Evolutionary conservation across 1,140 invertebrate genomes (phyloP).

Genomic region (Neodiprion pinetum): DNA sequence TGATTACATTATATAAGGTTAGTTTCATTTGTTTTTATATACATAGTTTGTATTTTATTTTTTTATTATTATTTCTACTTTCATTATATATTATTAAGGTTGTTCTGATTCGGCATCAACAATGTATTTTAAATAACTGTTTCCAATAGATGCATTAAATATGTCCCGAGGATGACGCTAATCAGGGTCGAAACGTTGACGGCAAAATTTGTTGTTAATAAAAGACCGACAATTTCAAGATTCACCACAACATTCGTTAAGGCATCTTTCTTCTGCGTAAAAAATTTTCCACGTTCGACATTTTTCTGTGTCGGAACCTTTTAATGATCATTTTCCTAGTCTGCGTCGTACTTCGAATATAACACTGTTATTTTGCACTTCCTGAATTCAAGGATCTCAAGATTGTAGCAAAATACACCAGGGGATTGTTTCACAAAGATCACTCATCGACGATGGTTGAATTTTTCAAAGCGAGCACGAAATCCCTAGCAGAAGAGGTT

Average conservation of each 20-base stretch:
- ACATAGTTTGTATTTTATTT: background rate
- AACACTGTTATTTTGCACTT: background rate
- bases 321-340: too few species aligned
- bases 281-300: too few species aligned
- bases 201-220: too few species aligned
- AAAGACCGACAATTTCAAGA: too few species aligned
- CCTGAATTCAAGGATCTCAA: background rate
- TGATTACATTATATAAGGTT: too few species aligned
- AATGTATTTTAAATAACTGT: background rate
- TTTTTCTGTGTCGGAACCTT: too few species aligned
- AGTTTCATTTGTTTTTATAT: background rate
- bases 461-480: conserved; percentile 43
- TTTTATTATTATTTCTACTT: background rate
- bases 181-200: too few species aligned
- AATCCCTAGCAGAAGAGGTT: conserved; percentile 38
- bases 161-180: too few species aligned
- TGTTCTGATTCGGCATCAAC: background rate
- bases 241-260: background rate
- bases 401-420: conserved; percentile 35
- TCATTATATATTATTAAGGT: background rate
- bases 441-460: conserved; percentile 37
- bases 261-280: background rate
- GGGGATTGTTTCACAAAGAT: conserved; percentile 47
- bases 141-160: too few species aligned
- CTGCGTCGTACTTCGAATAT: too few species aligned